Evolutionary conservation across 2,888 invertebrate genomes (phyloP).

Genomic region (Nomada fucata): DNA sequence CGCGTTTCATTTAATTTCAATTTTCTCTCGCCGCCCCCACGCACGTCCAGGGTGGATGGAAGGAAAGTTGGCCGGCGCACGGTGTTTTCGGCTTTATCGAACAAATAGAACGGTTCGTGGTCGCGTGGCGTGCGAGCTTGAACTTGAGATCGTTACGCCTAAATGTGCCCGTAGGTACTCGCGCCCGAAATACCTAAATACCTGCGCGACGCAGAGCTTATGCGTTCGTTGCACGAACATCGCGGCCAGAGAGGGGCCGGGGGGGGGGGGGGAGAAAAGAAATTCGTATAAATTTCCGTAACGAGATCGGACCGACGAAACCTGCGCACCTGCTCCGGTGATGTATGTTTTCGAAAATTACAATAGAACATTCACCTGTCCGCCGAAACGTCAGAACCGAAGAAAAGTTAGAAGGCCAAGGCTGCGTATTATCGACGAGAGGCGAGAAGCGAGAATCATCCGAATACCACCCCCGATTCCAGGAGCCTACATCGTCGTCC

Average conservation of each 20-base stretch:
- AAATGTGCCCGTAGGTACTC: constrained; percentile 48
- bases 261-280: background rate
- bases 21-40: background rate
- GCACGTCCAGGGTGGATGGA: background rate
- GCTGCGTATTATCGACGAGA: background rate
- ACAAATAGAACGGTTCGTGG: constrained; percentile 43
- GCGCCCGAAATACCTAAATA: constrained; percentile 54
- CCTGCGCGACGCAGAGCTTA: constrained; percentile 40
- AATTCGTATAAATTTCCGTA: background rate
- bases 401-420: background rate
- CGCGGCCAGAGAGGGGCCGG: background rate
- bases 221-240: constrained; percentile 50
- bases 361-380: background rate
- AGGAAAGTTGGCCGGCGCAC: constrained; percentile 17
- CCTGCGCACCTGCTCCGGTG: background rate
- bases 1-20: constrained; percentile 42
- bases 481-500: background rate
- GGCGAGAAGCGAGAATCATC: background rate
- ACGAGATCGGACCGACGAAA: background rate
- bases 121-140: constrained; percentile 67
- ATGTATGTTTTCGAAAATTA: background rate
- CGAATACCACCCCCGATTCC: background rate
- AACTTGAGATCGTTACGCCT: constrained; percentile 67
- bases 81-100: constrained; percentile 29
- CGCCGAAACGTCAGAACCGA: background rate